Evolutionary conservation across 2,113 vertebrate genomes (phyloP).

Genomic region (Ctenodactylus gundi): DNA sequence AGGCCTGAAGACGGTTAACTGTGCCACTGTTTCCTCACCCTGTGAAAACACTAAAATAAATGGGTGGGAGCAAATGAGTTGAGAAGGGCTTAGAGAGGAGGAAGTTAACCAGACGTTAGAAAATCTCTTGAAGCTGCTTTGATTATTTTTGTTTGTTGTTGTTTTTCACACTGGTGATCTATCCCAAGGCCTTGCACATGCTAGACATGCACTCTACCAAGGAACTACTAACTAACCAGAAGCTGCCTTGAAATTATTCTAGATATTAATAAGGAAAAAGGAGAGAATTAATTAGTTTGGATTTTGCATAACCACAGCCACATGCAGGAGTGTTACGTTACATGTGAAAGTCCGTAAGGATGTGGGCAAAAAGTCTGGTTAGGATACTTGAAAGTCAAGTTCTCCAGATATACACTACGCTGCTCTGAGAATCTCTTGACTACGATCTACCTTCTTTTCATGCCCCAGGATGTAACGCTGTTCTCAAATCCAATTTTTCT

Average conservation of each 20-base stretch:
- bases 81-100: background rate
- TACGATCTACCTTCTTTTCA: background rate
- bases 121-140: conserved; percentile 25
- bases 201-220: background rate
- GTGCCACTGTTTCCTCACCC: background rate
- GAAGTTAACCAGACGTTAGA: background rate
- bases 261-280: conserved; percentile 34
- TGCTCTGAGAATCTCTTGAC: background rate
- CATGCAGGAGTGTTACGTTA: background rate
- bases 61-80: background rate
- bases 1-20: background rate
- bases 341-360: background rate
- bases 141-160: background rate
- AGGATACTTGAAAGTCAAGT: background rate
- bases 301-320: background rate
- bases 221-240: background rate
- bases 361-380: background rate
- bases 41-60: background rate
- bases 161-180: background rate
- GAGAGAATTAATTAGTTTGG: background rate
- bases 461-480: background rate
- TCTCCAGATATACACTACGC: background rate
- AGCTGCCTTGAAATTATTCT: conserved; percentile 19
- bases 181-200: background rate
- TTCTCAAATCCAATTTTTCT: background rate